Conservation (phyloP, 2,797 vertebrate species). For the Poliocrania exsul region DNA sequence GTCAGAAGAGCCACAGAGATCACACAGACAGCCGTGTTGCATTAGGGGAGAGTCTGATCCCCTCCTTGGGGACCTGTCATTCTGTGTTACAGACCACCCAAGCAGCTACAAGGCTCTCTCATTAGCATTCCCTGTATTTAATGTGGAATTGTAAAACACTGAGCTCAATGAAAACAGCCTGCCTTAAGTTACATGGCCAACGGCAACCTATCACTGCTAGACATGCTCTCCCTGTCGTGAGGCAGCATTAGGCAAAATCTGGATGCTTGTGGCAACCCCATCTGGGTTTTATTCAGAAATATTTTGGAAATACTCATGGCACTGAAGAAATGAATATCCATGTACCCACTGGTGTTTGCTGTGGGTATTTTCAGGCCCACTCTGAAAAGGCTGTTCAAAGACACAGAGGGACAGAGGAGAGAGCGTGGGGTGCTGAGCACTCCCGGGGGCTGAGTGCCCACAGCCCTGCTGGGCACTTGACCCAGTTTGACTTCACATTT, state of each 20-base stretch:
- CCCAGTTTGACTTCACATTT: rapidly evolving
- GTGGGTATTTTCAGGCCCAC: rapidly evolving
- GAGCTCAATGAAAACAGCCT: not conserved
- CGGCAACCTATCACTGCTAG: not conserved
- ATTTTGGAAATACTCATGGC: not conserved
- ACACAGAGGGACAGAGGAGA: not conserved
- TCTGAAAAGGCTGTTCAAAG: not conserved
- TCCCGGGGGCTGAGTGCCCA: not conserved
- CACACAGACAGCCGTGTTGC: not conserved
- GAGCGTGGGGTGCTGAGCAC: rapidly evolving
- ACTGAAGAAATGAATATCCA: not conserved
- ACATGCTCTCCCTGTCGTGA: not conserved
- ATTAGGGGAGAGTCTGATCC: not conserved
- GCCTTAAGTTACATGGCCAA: not conserved
- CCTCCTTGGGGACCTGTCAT: not conserved
- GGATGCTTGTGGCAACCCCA: not conserved
- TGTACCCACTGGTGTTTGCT: rapidly evolving
- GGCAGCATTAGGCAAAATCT: not conserved
- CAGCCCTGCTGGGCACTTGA: not conserved
- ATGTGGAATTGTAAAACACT: not conserved
- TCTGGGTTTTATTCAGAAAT: not conserved
- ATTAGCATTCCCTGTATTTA: not conserved
- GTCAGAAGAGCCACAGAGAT: not conserved
- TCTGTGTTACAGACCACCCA: not conserved
- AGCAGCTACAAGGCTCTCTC: not conserved